Evolutionary conservation across 1,140 invertebrate species (phyloP), one percentile per base, ranked within the genome.

Genomic region (Philopotamus ludificatus): DNA sequence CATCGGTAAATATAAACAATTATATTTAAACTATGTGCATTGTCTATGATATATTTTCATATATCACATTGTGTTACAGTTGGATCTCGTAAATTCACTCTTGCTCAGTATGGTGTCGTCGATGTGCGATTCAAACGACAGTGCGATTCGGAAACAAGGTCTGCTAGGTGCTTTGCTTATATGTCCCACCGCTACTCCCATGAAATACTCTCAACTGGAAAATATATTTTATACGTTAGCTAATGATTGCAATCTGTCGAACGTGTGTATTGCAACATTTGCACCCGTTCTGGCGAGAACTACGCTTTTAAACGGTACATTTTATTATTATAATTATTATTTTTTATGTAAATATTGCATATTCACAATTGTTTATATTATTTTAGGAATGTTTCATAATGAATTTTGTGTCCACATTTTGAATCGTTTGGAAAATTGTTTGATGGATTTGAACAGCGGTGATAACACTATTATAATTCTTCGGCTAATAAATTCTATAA

Each of bases 1-100:
- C 89, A 8, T 84, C 85, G 1, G 83, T 85, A 74, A 75, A 77
- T 77, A 50, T 59, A 8, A 15, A n/a, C 16, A 8, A 47, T 47
- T n/a, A 9, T 47, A 8, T 39, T 15, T 47, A 18, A 8, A 10
- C 4, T 15, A 47, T 7, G 4, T 47, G 8, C 16, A 18, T n/a
- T 4, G 16, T 18, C 16, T 7, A 7, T 47, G 4, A 16, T 9
- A 18, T 47, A 49, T 18, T 49, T 20, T 20, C 10, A 18, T 4
- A 55, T 20, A 25, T 28, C 28, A 12, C 16, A 8, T 58, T 20
- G 12, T 2, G 74, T 8, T 71, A 57, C 18, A 69, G 63, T 51
- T 81, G 57, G 78, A 79, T 16, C 70, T 81, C 9, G 77, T 78
- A 59, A 79, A 77, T 3, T 81, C 79, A 0, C 62, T 81, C 15